phyloP scores from a whole-genome alignment of 2,113 vertebrate genomes.

The Fulica atra region DNA sequence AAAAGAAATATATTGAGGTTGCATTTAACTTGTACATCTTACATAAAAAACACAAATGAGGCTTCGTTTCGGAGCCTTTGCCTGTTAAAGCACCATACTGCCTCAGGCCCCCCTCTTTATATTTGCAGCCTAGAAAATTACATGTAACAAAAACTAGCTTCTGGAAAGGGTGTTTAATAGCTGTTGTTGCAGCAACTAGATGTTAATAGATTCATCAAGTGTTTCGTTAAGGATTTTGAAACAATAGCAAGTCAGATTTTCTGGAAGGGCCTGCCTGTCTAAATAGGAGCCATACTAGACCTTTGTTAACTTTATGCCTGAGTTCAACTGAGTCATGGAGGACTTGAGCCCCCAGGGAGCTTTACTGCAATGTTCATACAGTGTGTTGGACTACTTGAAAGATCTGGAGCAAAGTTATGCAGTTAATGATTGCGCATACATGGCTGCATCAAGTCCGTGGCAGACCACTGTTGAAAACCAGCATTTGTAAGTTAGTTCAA shows the following conservation, averaged over 20 bases:
- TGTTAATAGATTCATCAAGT: not conserved
- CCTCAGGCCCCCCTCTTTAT: not conserved
- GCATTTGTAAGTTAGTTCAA: not conserved
- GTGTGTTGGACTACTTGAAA: not conserved
- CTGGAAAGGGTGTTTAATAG: not conserved
- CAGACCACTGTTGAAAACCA: not conserved
- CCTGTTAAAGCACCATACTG: not conserved
- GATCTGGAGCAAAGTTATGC: not conserved
- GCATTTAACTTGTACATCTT: not conserved
- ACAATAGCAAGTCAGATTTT: not conserved
- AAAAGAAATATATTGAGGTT: not conserved
- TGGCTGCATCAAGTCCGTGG: rapidly evolving
- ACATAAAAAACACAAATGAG: not conserved
- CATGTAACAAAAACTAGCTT: not conserved
- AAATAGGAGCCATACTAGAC: not conserved
- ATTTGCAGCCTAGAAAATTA: not conserved
- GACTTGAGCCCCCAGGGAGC: not conserved
- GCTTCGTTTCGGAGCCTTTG: not conserved
- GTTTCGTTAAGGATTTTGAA: not conserved
- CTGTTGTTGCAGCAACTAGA: not conserved
- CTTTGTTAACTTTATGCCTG: not conserved
- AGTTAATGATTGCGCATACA: not conserved
- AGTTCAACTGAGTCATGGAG: not conserved
- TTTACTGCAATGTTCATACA: not conserved
- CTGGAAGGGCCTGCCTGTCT: not conserved